Conservation (phyloP, 2,113 vertebrate species). For the Cololabis saira region DNA sequence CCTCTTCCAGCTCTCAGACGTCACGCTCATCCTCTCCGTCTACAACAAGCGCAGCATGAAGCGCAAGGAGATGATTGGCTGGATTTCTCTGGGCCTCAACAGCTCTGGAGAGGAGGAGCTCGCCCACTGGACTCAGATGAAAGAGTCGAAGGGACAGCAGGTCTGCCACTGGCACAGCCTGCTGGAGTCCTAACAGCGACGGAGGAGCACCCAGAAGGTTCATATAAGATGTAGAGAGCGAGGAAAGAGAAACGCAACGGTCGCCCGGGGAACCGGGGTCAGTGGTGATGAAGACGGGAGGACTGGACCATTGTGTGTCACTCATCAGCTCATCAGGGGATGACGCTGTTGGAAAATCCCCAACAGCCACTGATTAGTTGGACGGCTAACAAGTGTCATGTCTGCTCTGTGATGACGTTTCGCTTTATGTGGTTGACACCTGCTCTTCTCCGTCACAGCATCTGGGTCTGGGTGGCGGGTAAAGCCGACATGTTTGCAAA, state of each 20-base stretch:
- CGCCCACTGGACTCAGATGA: constrained; percentile 98
- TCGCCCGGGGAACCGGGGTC: constrained; percentile 6
- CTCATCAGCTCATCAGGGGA: constrained; percentile 1
- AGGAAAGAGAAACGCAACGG: neutral
- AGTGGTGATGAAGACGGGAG: constrained; percentile 9
- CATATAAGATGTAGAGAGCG: neutral
- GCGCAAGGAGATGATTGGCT: constrained; percentile 98
- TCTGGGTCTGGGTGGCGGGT: no score
- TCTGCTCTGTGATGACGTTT: constrained; percentile 16
- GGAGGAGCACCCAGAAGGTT: neutral
- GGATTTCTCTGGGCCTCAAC: constrained; percentile 97
- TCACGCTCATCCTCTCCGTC: constrained; percentile 96
- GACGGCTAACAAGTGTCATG: neutral
- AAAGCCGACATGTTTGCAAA: no score
- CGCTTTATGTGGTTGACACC: constrained; percentile 16
- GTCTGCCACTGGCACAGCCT: constrained; percentile 96
- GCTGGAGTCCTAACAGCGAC: constrained; percentile 87
- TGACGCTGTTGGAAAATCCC: constrained; percentile 12
- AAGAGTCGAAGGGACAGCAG: constrained; percentile 96
- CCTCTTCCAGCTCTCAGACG: constrained; percentile 96
- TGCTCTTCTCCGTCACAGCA: neutral
- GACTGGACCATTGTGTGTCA: neutral
- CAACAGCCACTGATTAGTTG: constrained; percentile 1
- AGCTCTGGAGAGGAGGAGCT: constrained; percentile 98
- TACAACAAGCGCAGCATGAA: constrained; percentile 99